Base-by-base conservation (phyloP, 2,888 invertebrate genomes). In the Drosophila conformis region DNA sequence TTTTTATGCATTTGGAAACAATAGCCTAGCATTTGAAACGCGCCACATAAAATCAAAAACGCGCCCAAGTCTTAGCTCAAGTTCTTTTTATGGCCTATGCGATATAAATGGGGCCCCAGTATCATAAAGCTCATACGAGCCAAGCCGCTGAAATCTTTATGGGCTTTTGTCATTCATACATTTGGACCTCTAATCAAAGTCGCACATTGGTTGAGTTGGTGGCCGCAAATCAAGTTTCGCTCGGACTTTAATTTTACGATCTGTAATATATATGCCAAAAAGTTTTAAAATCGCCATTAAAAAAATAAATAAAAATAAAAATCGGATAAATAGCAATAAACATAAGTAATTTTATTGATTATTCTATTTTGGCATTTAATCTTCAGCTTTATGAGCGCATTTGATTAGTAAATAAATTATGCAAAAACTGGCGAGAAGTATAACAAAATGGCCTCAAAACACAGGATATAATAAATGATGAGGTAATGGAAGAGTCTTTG, bases 141-240 rank as follows among this genome's bases (percentile, higher is more conserved):
- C n/a, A 60, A 52, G 67, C 64, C 76, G 79, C 73, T 76, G 90
- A 90, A 80, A 83, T 84, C 69, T 87, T 84, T 90, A 87, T 89
- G 74, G 48, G 64, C 69, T 59, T 69, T 59, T 67, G 73, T 69
- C 81, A 69, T 72, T 77, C 69, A 67, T 67, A 27, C 36, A 66
- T 52, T 65, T 56, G 63, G 31, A 33, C 40, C 48, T 52, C 18
- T 38, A 60, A 65, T 68, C 82, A 69, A 69, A 73, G 67, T 69
- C 77, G 51, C 80, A 59, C 60, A 63, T 68, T 77, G 64, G 56
- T 64, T 68, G 27, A 53, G 29, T 48, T 58, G 48, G 57, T n/a
- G 10, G 10, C 62, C 51, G 87, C 80, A 73, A 89, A 83, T 87
- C 86, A 90, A 85, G 84, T 85, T 89, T 89, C 78, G 65, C 78